A percentile compares a stretch with the other conserved stretches of the same genome.
Conservation (phyloP, 2,797 vertebrate genomes). For the Podarcis siculus region DNA sequence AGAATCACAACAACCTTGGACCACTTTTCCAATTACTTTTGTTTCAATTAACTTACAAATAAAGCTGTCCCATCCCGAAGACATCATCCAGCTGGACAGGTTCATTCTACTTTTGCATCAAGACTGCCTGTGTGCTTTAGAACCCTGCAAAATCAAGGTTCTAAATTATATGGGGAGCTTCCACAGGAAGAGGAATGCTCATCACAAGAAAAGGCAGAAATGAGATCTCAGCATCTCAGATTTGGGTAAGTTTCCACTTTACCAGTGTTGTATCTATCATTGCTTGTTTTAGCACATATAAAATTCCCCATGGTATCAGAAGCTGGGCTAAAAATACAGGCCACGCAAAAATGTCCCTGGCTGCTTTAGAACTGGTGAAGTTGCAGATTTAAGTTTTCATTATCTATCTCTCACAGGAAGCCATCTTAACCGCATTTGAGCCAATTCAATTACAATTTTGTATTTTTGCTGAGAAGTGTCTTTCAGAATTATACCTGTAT, state of each 20-base stretch:
- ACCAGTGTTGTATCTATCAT: background rate
- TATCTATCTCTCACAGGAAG: slow-evolving; percentile 9
- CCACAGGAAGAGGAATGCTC: background rate
- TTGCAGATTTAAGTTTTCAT: slow-evolving; percentile 2
- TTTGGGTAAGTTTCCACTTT: background rate
- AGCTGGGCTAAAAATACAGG: background rate
- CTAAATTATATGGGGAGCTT: too few relatives aligned
- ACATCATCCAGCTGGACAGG: background rate
- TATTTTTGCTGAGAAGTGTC: slow-evolving; percentile 10
- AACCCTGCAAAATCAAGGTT: too few relatives aligned
- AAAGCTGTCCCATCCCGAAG: background rate
- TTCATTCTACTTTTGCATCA: background rate
- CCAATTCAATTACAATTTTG: slow-evolving; percentile 14
- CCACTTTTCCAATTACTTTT: background rate
- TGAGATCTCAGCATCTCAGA: background rate
- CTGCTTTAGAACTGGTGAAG: background rate
- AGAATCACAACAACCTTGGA: background rate
- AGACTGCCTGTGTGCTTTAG: too few relatives aligned
- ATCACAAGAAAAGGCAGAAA: background rate
- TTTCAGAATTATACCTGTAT: background rate
- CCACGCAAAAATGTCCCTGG: background rate
- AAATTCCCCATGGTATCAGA: background rate
- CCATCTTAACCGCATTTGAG: background rate
- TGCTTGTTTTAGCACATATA: background rate
- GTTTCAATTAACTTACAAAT: background rate